phyloP scores from a whole-genome alignment of 2,113 vertebrate species.

The Xyrauchen texanus region DNA sequence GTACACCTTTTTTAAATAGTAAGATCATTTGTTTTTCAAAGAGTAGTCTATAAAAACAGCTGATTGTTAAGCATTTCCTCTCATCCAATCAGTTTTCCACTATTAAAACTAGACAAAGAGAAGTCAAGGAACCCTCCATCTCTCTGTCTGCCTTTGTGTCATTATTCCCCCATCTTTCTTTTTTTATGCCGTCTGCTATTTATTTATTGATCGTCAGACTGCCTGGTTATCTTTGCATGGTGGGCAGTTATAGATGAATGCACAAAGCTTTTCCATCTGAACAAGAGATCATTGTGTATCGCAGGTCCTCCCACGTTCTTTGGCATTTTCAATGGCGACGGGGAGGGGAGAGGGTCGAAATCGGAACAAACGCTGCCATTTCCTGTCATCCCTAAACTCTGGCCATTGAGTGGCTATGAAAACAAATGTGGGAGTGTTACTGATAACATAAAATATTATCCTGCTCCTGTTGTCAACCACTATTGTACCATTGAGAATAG shows the following conservation, averaged over 20 bases:
- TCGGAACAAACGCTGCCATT: constrained; percentile 64
- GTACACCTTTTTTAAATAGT: too few species aligned
- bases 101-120: constrained; percentile 27
- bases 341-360: constrained; percentile 34
- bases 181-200: constrained; percentile 63
- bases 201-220: constrained; percentile 67
- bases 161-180: constrained; percentile 45
- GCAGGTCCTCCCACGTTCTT: constrained; percentile 52
- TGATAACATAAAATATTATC: constrained; percentile 59
- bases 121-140: constrained; percentile 41
- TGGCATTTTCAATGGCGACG: constrained; percentile 15
- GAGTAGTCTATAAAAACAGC: too few species aligned
- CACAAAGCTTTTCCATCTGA: constrained; percentile 61
- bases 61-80: background rate
- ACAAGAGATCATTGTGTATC: constrained; percentile 62
- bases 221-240: constrained; percentile 66
- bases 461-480: constrained; percentile 49
- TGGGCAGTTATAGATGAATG: constrained; percentile 66
- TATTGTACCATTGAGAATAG: constrained; percentile 51
- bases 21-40: too few species aligned
- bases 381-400: constrained; percentile 64
- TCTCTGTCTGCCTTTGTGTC: constrained; percentile 31
- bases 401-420: constrained; percentile 50
- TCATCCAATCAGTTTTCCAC: background rate
- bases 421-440: constrained; percentile 58